Conservation (phyloP, 2,797 vertebrate genomes). For the Smutsia temminckii region DNA sequence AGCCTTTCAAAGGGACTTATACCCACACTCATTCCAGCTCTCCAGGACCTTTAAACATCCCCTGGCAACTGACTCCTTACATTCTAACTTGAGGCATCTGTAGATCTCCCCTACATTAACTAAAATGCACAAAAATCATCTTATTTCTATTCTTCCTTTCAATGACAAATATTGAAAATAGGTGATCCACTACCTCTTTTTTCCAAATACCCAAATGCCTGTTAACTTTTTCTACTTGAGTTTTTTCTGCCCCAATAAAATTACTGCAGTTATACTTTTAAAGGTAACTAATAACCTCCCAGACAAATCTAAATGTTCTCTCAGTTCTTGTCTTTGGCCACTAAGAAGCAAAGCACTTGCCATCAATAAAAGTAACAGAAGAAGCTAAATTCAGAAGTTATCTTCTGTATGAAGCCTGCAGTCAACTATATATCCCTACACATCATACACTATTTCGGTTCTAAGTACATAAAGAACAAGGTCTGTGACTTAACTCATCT, state of each 20-base stretch:
- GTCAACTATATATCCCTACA: neutral
- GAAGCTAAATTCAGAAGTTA: neutral
- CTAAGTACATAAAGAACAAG: neutral
- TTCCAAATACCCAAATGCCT: neutral
- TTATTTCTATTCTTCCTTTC: neutral
- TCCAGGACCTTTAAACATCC: neutral
- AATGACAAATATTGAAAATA: constrained; percentile 11
- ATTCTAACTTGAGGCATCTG: neutral
- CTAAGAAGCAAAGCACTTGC: neutral
- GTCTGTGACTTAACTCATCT: neutral
- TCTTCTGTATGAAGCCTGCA: neutral
- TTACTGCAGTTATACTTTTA: constrained; percentile 2
- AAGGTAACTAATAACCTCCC: neutral
- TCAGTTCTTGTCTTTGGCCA: neutral
- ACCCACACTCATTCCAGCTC: neutral
- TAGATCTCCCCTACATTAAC: neutral
- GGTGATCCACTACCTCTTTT: neutral
- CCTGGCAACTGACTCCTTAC: neutral
- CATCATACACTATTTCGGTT: neutral
- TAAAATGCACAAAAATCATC: neutral
- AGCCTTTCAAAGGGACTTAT: neutral
- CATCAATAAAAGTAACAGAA: neutral
- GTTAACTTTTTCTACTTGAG: neutral
- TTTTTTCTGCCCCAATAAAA: constrained; percentile 34
- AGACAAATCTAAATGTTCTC: neutral